Conservation (phyloP, 2,113 vertebrate species). For the Eupsittula cactorum region DNA sequence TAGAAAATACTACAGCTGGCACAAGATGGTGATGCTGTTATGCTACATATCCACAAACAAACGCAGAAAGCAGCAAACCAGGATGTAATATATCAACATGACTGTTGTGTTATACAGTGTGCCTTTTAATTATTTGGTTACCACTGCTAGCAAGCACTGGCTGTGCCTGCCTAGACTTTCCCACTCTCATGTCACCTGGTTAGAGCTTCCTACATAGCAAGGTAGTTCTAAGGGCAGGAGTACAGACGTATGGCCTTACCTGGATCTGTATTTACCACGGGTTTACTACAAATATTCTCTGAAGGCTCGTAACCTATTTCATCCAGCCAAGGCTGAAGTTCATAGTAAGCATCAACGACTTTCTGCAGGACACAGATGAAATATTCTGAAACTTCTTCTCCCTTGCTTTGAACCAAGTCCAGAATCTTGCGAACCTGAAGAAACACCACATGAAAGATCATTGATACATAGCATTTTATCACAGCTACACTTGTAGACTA, state of each 20-base stretch:
- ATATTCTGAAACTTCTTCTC: slow-evolving; percentile 88
- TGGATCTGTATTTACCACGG: slow-evolving; percentile 90
- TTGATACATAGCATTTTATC: background rate
- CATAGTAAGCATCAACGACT: slow-evolving; percentile 86
- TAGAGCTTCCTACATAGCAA: background rate
- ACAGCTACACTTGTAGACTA: background rate
- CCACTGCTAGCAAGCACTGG: background rate
- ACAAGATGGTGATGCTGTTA: background rate
- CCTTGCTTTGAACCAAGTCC: slow-evolving; percentile 93
- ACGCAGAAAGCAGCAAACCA: background rate
- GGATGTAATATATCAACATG: background rate
- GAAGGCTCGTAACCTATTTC: slow-evolving; percentile 83
- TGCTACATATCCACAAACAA: background rate
- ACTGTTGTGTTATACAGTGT: background rate
- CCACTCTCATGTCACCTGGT: background rate
- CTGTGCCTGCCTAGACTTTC: background rate
- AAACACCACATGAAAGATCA: background rate
- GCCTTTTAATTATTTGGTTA: background rate
- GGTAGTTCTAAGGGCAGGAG: background rate
- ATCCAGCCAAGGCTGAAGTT: slow-evolving; percentile 87
- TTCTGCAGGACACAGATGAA: slow-evolving; percentile 84
- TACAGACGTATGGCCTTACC: slow-evolving; percentile 71
- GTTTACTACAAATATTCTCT: slow-evolving; percentile 65
- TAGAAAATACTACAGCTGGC: background rate
- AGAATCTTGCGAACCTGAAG: slow-evolving; percentile 90